Evolutionary conservation across 2,888 invertebrate species (phyloP), one percentile per base, ranked within the genome.

Genomic region (Argyresthia albistria): DNA sequence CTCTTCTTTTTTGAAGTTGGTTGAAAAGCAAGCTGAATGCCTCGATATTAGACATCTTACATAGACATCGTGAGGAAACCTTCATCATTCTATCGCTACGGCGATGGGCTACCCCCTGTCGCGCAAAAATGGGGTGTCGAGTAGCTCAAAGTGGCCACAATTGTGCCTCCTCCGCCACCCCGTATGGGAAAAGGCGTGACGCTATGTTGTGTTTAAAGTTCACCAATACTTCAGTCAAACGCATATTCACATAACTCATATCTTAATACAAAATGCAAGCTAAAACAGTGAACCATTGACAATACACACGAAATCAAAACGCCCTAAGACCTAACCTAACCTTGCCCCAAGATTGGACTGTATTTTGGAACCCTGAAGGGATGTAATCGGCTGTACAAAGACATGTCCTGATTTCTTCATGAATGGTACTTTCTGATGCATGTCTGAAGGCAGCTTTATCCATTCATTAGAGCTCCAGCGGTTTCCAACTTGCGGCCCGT

Each of bases 401-500:
- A 1, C n/a, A 12, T 12, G 50, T 43, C 45, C 53, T 43, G 35
- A 51, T 50, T 53, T 57, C 60, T 58, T 58, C 55, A 55, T 66
- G 67, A 67, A 66, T 65, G 64, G 59, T 25, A 25, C 25, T 25
- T 58, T 57, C 54, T 57, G 54, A 57, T 60, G 58, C 58, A 54
- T 59, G 54, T 37, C 47, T n/a, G 43, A 48, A 12, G 53, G 35
- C 45, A 39, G 50, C 47, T 52, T 54, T 54, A 54, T 48, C 52
- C 54, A 54, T 54, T 54, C 54, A 54, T 54, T 54, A 52, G 42
- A 4, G 36, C 1, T 10, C 25, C 49, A 36, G n/a, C 46, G 50
- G 49, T 52, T 49, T 12, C 42, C 36, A 50, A 51, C 25, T n/a
- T 50, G 46, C 43, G 49, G 51, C 35, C 49, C 48, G 51, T 8